Conservation (phyloP, 2,888 invertebrate species). For the Morpho helenor region DNA sequence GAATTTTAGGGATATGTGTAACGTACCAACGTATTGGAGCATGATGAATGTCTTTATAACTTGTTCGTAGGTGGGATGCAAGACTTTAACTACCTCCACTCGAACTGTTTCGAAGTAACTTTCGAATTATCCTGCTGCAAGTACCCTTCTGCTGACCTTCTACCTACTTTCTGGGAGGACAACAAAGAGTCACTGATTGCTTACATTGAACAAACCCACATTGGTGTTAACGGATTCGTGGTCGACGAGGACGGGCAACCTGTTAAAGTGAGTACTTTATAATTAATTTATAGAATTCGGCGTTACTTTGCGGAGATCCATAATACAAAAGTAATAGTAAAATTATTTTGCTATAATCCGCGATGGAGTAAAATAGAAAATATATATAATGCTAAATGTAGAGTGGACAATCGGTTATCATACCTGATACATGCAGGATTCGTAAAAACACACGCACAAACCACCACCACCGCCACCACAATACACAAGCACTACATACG, state of each 20-base stretch:
- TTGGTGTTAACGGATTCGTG: conserved; percentile 83
- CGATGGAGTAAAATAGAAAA: no score
- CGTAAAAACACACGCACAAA: no score
- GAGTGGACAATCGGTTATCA: no score
- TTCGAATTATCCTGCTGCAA: conserved; percentile 98
- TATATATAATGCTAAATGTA: no score
- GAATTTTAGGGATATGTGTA: conserved; percentile 16
- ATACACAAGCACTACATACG: no score
- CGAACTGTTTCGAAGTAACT: conserved; percentile 98
- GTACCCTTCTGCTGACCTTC: conserved; percentile 85
- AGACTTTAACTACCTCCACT: conserved; percentile 97
- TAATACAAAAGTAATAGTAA: no score
- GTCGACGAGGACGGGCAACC: conserved; percentile 80
- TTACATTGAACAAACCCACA: conserved; percentile 90
- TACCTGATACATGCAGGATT: no score
- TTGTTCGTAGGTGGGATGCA: conserved; percentile 92
- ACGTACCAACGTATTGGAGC: background rate
- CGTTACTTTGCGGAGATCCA: no score
- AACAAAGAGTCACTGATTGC: conserved; percentile 92
- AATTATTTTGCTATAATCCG: no score
- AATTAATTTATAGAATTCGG: no score
- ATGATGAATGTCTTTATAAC: no score
- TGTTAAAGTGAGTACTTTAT: conserved; percentile 64
- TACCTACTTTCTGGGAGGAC: conserved; percentile 89
- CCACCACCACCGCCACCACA: no score